Base-by-base conservation (phyloP, 2,113 vertebrate genomes). In the Columba livia region DNA sequence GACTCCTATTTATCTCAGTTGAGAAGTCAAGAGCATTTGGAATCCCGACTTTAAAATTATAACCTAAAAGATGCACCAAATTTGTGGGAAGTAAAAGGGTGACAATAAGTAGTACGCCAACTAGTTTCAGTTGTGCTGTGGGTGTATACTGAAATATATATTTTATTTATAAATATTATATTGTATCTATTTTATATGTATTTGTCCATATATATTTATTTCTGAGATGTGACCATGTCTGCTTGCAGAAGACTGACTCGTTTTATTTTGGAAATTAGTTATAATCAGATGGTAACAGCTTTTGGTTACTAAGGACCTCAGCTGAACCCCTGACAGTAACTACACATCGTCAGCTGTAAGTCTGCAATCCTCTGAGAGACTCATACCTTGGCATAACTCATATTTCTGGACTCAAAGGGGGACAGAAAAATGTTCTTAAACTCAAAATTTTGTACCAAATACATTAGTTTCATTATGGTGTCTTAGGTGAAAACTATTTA, bases 211-310 rank as follows among this genome's bases (percentile, higher is more conserved):
- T 28, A 21, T 28, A 47, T 88, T 62, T 88, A 65, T 81, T 78
- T 56, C 62, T 84, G 56, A 83, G 56, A 88, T 51, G 19, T 93
- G 70, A 83, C 83, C 12, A 0, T 10, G 47, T 81, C 75, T 97
- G 83, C 77, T 61, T 77, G 67, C 75, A 88, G 77, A 78, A 48
- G 23, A 83, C 75, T 81, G 56, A 88, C 42, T 92, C 75, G 72
- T 74, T 75, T 89, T 26, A 79, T 81, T 85, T 32, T 87, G 48
- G 61, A 95, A 90, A 90, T 80, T 13, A 85, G 47, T 77, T 92
- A 83, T 67, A 77, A 78, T 77, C 67, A 64, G 64, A 71, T 53
- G 48, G 42, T 69, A 84, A 86, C 65, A 94, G 34, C 69, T 81
- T 80, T 5, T 62, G 73, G 38, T 88, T 90, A 28, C 70, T 81